Conservation (phyloP, 2,888 invertebrate species). For the Gastrophysa polygoni region DNA sequence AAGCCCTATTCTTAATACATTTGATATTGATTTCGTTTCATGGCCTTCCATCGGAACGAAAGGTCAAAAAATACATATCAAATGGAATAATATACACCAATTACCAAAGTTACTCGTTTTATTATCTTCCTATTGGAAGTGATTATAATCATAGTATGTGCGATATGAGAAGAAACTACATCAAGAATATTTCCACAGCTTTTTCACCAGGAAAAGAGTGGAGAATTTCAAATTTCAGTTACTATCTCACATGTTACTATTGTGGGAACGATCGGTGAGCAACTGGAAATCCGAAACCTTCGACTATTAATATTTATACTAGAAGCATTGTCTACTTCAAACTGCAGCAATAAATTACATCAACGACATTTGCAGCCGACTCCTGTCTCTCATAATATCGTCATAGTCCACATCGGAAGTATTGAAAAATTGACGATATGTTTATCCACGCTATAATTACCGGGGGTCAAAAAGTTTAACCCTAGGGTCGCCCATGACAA, state of each 20-base stretch:
- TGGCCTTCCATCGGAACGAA: no score
- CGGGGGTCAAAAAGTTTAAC: constrained; percentile 58
- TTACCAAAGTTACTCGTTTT: no score
- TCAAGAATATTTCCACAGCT: no score
- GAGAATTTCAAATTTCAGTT: background rate
- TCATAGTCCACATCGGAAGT: constrained; percentile 32
- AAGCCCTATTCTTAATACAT: no score
- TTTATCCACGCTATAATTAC: constrained; percentile 58
- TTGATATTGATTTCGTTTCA: no score
- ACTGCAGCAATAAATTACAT: constrained; percentile 31
- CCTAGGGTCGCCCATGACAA: constrained; percentile 52
- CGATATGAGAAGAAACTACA: no score
- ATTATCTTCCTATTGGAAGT: no score
- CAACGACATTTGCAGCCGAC: constrained; percentile 25
- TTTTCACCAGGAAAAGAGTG: no score
- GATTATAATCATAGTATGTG: no score
- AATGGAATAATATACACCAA: no score
- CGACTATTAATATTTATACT: background rate
- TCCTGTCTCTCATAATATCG: constrained; percentile 14
- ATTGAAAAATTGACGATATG: constrained; percentile 58
- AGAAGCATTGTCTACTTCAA: background rate
- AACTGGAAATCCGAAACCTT: constrained; percentile 1
- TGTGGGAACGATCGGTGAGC: constrained; percentile 12
- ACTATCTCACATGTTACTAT: background rate
- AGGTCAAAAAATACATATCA: no score